Percentiles rank a stretch among this genome's conserved stretches.
Evolutionary conservation across 2,888 invertebrate species (phyloP).

Genomic region (Agonopterix subpropinquella): DNA sequence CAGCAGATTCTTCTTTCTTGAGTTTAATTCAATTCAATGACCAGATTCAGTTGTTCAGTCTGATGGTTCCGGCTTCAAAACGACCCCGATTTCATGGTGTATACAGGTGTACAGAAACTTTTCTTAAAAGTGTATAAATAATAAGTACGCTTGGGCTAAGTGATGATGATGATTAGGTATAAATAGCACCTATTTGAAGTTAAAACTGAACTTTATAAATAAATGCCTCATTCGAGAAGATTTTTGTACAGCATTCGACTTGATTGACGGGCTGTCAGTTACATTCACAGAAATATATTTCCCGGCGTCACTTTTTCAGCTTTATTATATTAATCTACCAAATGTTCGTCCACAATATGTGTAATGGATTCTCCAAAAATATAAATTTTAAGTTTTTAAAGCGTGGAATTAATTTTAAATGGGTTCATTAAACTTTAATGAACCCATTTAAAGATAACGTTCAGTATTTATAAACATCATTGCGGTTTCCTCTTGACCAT

Average conservation of each 20-base stretch:
- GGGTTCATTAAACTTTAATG: too few relatives aligned
- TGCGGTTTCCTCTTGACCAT: too few relatives aligned
- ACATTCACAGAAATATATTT: constrained; percentile 10
- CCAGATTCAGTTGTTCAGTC: too few relatives aligned
- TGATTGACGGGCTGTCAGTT: constrained; percentile 13
- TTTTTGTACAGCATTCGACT: constrained; percentile 7
- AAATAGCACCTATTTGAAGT: not conserved
- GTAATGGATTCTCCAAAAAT: constrained; percentile 14
- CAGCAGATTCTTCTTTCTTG: too few relatives aligned
- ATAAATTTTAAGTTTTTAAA: too few relatives aligned
- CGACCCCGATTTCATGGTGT: not conserved
- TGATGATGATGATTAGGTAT: not conserved
- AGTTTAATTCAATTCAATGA: too few relatives aligned
- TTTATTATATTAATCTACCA: not conserved
- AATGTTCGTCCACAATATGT: constrained; percentile 3
- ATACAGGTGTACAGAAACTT: constrained; percentile 1
- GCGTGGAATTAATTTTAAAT: too few relatives aligned
- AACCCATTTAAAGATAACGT: too few relatives aligned
- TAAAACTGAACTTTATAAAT: constrained; percentile 2
- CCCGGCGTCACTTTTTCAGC: not conserved
- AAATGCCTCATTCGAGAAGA: constrained; percentile 8
- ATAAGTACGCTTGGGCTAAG: not conserved
- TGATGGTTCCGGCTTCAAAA: too few relatives aligned
- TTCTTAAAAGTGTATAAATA: not conserved
- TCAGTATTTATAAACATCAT: too few relatives aligned